Percentiles rank a stretch among this genome's conserved stretches.
Conservation (phyloP, 1,140 invertebrate genomes). For the Subanguina moxae region DNA sequence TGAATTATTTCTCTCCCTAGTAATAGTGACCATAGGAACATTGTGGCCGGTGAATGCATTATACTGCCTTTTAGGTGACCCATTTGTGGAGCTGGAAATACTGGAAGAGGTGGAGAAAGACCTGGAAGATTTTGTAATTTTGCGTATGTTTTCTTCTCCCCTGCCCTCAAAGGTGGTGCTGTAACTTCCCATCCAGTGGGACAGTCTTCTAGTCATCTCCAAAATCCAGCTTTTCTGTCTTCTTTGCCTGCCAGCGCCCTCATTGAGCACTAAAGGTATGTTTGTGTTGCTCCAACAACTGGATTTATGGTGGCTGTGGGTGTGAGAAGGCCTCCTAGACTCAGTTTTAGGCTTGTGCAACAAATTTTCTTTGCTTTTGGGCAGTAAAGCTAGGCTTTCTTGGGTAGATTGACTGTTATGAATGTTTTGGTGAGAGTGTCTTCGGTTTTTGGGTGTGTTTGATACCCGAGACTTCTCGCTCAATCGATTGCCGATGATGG, state of each 20-base stretch:
- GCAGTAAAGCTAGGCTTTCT: not conserved
- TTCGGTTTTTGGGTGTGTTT: not conserved
- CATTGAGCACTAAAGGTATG: not conserved
- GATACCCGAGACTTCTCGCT: not conserved
- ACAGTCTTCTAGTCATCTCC: not conserved
- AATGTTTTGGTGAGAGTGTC: constrained; percentile 9
- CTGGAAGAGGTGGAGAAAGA: constrained; percentile 13
- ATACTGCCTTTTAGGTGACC: not conserved
- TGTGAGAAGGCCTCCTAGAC: not conserved
- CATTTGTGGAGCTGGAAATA: not conserved
- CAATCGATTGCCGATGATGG: not conserved
- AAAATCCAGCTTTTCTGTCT: not conserved
- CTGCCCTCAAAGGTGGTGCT: not conserved
- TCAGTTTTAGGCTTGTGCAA: not conserved
- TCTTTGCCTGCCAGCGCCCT: not conserved
- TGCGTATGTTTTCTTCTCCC: not conserved
- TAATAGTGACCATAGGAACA: not conserved
- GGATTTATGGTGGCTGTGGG: not conserved
- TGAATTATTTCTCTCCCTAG: not conserved
- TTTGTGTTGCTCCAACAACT: not conserved
- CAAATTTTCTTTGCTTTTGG: not conserved
- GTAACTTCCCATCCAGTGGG: not conserved
- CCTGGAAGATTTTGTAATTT: not conserved
- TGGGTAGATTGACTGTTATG: not conserved
- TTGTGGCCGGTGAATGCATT: not conserved